Base-by-base conservation (phyloP, 2,113 vertebrate species). In the Haemorhous mexicanus region DNA sequence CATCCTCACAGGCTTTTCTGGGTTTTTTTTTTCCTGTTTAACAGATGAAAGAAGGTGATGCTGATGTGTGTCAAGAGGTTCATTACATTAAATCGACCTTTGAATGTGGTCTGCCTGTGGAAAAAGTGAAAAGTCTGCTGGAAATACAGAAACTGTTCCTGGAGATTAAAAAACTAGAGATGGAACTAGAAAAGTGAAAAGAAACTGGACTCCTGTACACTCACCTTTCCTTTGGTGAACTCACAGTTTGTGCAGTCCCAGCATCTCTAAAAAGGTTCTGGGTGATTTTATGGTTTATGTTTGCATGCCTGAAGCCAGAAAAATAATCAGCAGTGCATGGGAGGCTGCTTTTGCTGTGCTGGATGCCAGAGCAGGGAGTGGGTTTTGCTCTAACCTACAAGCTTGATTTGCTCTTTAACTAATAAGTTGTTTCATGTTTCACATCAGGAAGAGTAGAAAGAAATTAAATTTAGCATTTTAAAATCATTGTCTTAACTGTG, bases 101-200 rank as follows among this genome's bases (percentile, higher is more conserved):
- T 16, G 85, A 74, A 5, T 96, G 96, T 0, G 37, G 47, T 3
- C 2, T 94, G 88, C 90, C 72, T 4, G 4, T 68, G 22, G 92
- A 86, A 56, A 93, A 97, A n/a, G 8, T 96, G 39, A 98, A 95
- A 93, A 66, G 56, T 62, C 96, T 84, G 47, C 86, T 98, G 92
- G 96, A 98, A 89, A 56, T 92, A 24, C 89, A 95, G 77, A 98
- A 97, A 74, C 83, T 89, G 11, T 43, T 93, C 24, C 58, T 98
- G 91, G 73, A 97, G 90, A 62, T 82, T 55, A 87, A 95, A 77
- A 92, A 94, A 11, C 84, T 95, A 1, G 14, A 75, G 55, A 2
- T 32, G 63, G 94, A 97, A 64, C 30, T 70, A 6, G 66, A 70
- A 81, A 35, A 56, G 11, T 63, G 66, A 62, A 43, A 28, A 1